Conservation (phyloP, 2,113 vertebrate genomes). For the Hippopotamus amphibius region DNA sequence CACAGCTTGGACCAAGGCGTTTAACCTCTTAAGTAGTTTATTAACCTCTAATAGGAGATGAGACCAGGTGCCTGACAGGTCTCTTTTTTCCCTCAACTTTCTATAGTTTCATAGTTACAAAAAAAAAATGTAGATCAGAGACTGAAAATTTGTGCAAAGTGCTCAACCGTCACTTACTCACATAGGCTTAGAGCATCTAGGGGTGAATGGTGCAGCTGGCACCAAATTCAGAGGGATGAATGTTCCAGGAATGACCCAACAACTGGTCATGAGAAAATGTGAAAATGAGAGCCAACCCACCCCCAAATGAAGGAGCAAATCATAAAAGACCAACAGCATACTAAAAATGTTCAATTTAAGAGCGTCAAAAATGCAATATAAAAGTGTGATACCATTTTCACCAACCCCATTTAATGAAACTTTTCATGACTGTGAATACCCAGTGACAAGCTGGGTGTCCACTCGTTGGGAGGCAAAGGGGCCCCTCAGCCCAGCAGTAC, state of each 20-base stretch:
- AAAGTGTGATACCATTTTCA: not conserved
- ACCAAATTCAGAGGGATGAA: not conserved
- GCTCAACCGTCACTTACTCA: not conserved
- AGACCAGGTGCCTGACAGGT: not conserved
- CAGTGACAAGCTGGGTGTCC: not conserved
- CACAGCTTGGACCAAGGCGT: constrained; percentile 21
- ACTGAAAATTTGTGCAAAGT: constrained; percentile 11
- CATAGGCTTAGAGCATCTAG: not conserved
- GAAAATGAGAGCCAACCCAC: not conserved
- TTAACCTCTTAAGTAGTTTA: not conserved
- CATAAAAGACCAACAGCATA: constrained; percentile 5
- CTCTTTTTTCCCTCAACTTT: not conserved
- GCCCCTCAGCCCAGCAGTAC: not conserved
- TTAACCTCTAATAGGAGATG: not conserved
- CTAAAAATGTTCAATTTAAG: not conserved
- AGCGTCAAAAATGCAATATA: not conserved
- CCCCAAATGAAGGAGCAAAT: not conserved
- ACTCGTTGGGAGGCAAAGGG: not conserved
- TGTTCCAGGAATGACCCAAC: not conserved
- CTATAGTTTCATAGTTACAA: not conserved
- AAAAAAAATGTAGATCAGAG: not conserved
- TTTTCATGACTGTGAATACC: not conserved
- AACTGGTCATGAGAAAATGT: not conserved
- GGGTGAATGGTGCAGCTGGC: not conserved
- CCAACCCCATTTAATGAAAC: not conserved